Evolutionary conservation across 2,113 vertebrate genomes (phyloP).

Genomic region (Sinocyclocheilus anophthalmus): DNA sequence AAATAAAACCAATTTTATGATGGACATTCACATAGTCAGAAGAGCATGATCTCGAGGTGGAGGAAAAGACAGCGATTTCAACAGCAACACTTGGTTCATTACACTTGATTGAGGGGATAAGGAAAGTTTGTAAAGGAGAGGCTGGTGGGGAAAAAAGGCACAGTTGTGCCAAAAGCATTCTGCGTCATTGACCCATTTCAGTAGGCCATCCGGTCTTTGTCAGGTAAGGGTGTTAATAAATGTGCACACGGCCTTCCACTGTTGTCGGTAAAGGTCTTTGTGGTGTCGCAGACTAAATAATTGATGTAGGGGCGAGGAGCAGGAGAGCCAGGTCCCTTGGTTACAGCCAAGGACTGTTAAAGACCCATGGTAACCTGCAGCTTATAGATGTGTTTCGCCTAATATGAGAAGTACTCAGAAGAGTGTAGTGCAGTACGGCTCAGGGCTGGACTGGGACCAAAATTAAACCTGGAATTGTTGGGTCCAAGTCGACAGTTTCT

Average conservation of each 20-base stretch:
- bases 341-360: conserved; percentile 67
- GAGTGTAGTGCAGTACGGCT: background rate
- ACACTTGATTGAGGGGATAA: background rate
- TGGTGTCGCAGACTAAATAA: no score
- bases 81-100: background rate
- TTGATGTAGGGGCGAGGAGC: no score
- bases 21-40: no score
- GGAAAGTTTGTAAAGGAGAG: background rate
- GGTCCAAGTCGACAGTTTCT: no score
- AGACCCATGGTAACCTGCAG: conserved; percentile 58
- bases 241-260: conserved; percentile 51
- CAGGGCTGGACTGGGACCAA: background rate
- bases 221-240: conserved; percentile 55
- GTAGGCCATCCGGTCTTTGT: no score
- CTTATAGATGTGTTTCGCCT: no score
- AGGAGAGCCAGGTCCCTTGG: conserved; percentile 58
- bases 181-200: conserved; percentile 11
- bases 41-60: no score
- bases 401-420: background rate
- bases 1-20: no score
- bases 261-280: no score
- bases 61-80: background rate
- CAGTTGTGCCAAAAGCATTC: background rate
- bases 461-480: no score
- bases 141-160: background rate